Evolutionary conservation across 2,888 invertebrate genomes (phyloP).

Genomic region (Drosophila anomelani): DNA sequence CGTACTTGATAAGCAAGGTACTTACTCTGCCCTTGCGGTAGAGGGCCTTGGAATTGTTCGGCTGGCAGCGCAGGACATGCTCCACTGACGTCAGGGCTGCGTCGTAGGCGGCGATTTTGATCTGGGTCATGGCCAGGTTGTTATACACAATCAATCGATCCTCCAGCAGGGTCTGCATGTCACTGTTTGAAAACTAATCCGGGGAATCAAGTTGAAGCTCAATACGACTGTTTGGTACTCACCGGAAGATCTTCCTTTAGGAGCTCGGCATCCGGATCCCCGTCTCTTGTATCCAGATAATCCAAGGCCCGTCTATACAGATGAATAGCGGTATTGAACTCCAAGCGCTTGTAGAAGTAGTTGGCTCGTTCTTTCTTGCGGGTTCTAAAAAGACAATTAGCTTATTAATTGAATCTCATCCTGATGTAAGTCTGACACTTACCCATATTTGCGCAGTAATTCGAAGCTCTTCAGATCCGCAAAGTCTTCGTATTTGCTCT

Average conservation of each 20-base stretch:
- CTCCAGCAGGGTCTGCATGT: slow-evolving; percentile 89
- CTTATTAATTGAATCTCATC: too few relatives aligned
- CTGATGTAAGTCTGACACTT: slow-evolving; percentile 50
- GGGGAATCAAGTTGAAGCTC: neutral
- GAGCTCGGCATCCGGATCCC: slow-evolving; percentile 87
- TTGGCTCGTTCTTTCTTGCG: slow-evolving; percentile 94
- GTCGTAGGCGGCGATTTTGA: slow-evolving; percentile 94
- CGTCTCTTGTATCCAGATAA: slow-evolving; percentile 90
- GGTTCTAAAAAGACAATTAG: slow-evolving; percentile 85
- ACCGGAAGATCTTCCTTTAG: slow-evolving; percentile 84
- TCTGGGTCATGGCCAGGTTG: slow-evolving; percentile 96
- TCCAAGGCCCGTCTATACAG: slow-evolving; percentile 94
- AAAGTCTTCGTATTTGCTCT: slow-evolving; percentile 88
- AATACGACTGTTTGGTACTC: neutral
- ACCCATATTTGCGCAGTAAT: slow-evolving; percentile 92
- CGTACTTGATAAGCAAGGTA: neutral
- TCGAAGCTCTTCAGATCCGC: slow-evolving; percentile 88
- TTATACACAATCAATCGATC: slow-evolving; percentile 94
- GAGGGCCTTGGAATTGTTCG: slow-evolving; percentile 95
- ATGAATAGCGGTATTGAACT: slow-evolving; percentile 92
- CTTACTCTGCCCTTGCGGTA: slow-evolving; percentile 92
- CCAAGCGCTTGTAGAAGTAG: slow-evolving; percentile 94
- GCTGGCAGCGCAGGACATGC: slow-evolving; percentile 92
- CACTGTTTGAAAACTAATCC: slow-evolving; percentile 85
- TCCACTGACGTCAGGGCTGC: slow-evolving; percentile 93